A percentile compares a stretch with the other conserved stretches of the same genome.
phyloP scores from a whole-genome alignment of 2,797 vertebrate species.

The Anguilla anguilla region DNA sequence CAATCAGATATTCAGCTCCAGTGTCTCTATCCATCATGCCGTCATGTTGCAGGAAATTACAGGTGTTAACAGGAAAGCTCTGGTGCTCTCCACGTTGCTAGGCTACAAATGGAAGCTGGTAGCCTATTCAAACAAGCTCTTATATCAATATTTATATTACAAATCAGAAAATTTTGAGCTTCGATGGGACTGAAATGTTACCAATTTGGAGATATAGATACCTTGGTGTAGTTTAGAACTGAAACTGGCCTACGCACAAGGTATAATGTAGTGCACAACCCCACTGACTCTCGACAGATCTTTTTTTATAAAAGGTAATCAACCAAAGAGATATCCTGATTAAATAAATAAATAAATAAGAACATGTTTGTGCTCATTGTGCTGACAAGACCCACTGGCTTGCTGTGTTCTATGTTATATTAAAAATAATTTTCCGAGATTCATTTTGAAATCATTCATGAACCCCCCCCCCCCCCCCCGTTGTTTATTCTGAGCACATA shows the following conservation, averaged over 20 bases:
- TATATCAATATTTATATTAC: background rate
- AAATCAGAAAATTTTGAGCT: background rate
- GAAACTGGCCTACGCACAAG: too few relatives aligned
- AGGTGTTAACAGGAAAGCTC: background rate
- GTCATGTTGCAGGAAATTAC: background rate
- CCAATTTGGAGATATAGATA: too few relatives aligned
- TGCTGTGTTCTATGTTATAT: background rate
- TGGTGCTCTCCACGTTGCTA: background rate
- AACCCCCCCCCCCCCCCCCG: background rate
- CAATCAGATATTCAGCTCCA: too few relatives aligned
- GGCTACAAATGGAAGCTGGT: background rate
- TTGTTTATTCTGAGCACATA: background rate
- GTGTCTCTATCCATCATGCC: too few relatives aligned
- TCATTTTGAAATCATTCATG: background rate
- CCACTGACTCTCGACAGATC: too few relatives aligned
- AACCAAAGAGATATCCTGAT: too few relatives aligned
- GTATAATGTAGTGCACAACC: too few relatives aligned
- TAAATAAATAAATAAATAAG: too few relatives aligned
- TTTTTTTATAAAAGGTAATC: too few relatives aligned
- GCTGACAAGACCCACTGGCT: background rate
- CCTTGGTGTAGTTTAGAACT: too few relatives aligned
- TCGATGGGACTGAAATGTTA: too few relatives aligned
- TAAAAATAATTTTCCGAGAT: background rate
- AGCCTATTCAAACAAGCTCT: background rate
- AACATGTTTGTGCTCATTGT: background rate